Conservation (phyloP, 2,113 vertebrate genomes). For the Athene cunicularia region DNA sequence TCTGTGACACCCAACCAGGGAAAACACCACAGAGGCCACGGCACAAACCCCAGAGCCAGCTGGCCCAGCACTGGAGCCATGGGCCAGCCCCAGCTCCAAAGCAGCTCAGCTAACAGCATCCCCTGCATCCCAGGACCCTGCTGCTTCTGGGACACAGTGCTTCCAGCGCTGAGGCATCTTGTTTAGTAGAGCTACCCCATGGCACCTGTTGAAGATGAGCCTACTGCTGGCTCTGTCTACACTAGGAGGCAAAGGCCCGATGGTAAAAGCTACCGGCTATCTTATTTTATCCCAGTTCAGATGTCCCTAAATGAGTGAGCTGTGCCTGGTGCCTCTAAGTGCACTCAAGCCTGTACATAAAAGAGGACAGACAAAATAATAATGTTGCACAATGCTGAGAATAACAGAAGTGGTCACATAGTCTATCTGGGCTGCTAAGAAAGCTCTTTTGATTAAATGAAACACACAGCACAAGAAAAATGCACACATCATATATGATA, state of each 20-base stretch:
- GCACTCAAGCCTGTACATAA: neutral
- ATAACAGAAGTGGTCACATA: neutral
- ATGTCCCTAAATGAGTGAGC: neutral
- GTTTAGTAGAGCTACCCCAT: neutral
- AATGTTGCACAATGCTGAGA: neutral
- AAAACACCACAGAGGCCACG: neutral
- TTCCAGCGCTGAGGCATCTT: neutral
- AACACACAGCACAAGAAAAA: slow-evolving; percentile 10
- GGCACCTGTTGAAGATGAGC: neutral
- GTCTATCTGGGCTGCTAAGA: neutral
- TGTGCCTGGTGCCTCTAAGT: neutral
- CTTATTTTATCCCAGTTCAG: neutral
- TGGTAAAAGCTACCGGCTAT: neutral
- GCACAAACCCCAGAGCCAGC: neutral
- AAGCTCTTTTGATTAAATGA: neutral
- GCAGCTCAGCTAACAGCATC: neutral
- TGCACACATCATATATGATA: neutral
- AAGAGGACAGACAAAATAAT: slow-evolving; percentile 7
- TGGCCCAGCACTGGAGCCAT: rapidly evolving
- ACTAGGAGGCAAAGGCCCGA: neutral
- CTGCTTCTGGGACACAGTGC: neutral
- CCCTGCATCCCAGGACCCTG: neutral
- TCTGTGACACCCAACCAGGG: neutral
- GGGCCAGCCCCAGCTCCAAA: neutral
- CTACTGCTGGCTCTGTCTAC: neutral